Evolutionary conservation across 2,888 invertebrate species (phyloP).

Genomic region (Sinotaia quadrata): DNA sequence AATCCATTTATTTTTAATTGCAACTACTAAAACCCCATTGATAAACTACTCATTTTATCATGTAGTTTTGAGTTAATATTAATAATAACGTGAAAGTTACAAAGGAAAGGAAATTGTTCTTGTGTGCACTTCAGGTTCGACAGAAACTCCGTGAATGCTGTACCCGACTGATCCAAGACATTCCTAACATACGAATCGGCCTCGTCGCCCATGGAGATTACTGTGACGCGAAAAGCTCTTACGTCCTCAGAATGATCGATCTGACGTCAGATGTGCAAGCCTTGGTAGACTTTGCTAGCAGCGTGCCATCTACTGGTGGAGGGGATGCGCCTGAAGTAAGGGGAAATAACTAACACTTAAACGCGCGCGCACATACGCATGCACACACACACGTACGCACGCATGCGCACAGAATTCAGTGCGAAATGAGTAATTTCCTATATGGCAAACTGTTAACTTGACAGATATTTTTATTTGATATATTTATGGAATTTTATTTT

Average conservation of each 20-base stretch:
- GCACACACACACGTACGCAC: background rate
- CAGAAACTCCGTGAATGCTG: conserved; percentile 52
- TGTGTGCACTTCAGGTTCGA: conserved; percentile 64
- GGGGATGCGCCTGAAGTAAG: conserved; percentile 65
- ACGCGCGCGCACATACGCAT: background rate
- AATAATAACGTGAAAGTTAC: too few relatives aligned
- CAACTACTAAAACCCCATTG: too few relatives aligned
- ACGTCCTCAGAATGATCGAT: conserved; percentile 54
- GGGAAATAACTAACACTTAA: background rate
- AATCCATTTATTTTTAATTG: too few relatives aligned
- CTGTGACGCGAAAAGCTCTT: conserved; percentile 51
- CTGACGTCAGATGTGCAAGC: conserved; percentile 59
- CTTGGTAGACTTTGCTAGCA: conserved; percentile 53
- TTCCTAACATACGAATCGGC: conserved; percentile 62
- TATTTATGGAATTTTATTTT: too few relatives aligned
- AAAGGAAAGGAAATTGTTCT: too few relatives aligned
- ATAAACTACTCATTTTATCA: too few relatives aligned
- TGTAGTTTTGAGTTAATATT: too few relatives aligned
- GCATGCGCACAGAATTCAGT: too few relatives aligned
- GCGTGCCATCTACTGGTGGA: conserved; percentile 54
- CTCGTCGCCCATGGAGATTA: conserved; percentile 69
- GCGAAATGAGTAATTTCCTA: too few relatives aligned
- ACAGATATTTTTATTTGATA: too few relatives aligned
- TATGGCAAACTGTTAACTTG: too few relatives aligned
- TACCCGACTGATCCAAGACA: conserved; percentile 56